Base-by-base conservation (phyloP, 2,888 invertebrate genomes). In the Nomada fucata region DNA sequence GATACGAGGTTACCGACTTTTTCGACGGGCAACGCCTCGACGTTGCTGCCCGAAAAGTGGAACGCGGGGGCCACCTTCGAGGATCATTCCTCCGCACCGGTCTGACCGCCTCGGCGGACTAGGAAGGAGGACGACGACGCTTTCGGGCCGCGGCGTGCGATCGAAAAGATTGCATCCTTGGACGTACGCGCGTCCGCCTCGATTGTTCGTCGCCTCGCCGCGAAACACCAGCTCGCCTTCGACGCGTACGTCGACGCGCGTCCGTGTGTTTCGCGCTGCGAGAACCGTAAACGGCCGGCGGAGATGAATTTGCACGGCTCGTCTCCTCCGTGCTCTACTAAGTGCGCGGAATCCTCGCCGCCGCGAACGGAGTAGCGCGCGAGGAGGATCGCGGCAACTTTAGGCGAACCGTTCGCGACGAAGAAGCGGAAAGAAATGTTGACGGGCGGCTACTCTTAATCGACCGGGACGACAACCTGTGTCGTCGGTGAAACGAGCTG, bases 251-350 rank as follows among this genome's bases (percentile, higher is more conserved):
- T 36, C 50, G 47, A 60, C 61, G 44, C 42, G 64, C 44, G 57
- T 29, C 47, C 50, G 50, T 68, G 7, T 23, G 55, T 73, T 73
- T 69, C 63, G 72, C 67, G 44, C 59, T 76, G 84, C 73, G 79
- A 73, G 69, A 77, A 77, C 44, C 55, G 71, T 47, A 68, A 82
- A 79, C 70, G 61, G 75, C 69, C 60, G 63, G 15, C 52, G 36
- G 65, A 59, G 78, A 82, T 79, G 82, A 79, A 65, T 82, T 79
- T 77, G 75, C 77, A 63, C 76, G 71, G 76, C 65, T 75, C 71
- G 81, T 68, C 76, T 81, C 75, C 63, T 74, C 73, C 85, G 82
- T 78, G 85, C 84, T 86, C 85, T 85, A 86, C 63, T 86, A 86
- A 85, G 76, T 83, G 23, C 77, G 42, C 65, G 85, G 85, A 78